Conservation (phyloP, 2,113 vertebrate species). For the Rana temporaria region DNA sequence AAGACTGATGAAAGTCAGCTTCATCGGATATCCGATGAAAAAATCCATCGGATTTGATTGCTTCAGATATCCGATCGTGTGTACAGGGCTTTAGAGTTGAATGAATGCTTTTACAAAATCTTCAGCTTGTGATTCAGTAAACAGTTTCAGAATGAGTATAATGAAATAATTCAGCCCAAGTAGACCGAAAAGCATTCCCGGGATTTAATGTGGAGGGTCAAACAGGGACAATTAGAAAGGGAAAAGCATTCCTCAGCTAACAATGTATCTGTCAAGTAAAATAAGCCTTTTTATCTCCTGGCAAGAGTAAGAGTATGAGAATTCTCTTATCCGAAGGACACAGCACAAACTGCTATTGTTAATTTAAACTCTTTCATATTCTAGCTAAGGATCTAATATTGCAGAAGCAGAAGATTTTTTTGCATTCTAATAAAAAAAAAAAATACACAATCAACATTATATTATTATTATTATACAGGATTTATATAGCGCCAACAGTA, state of each 20-base stretch:
- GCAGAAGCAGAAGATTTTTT: no score
- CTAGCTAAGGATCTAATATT: no score
- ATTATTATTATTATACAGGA: no score
- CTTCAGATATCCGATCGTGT: no score
- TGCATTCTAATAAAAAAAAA: no score
- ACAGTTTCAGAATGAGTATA: neutral
- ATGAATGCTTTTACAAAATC: neutral
- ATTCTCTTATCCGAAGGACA: neutral
- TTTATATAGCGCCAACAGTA: no score
- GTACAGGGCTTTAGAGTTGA: no score
- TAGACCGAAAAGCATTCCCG: neutral
- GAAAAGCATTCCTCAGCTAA: neutral
- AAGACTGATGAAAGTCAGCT: no score
- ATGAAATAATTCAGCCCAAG: neutral
- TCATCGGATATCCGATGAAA: no score
- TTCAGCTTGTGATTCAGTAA: neutral
- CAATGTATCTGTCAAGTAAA: conserved; percentile 7
- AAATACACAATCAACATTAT: no score
- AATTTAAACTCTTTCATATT: neutral
- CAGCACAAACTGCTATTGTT: neutral
- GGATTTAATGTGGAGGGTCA: neutral
- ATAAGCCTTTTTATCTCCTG: conserved; percentile 2
- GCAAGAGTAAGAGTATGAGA: conserved; percentile 1
- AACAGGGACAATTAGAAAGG: neutral
- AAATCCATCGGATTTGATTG: no score